These are phyloP conservation scores for Bradypodion pumilum DNA, from an alignment of 2,797 vertebrate genomes.

Conservation along the genomic window DNA sequence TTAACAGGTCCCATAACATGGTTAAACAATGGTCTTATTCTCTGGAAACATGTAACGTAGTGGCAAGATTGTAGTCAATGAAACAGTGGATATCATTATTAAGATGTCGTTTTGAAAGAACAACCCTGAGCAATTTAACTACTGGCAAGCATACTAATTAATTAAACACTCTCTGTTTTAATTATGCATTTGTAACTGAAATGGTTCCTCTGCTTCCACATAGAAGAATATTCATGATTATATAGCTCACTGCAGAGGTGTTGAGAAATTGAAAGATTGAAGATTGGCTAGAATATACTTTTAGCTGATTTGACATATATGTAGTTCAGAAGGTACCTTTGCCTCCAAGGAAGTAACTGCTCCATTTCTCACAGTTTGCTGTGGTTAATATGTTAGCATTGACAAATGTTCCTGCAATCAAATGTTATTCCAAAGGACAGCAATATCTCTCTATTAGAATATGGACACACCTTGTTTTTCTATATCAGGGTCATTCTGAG, in stretches of 20 bases:
- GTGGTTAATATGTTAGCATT: neutral
- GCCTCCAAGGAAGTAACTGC: neutral
- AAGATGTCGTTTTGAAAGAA: constrained; percentile 35
- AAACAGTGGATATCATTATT: constrained; percentile 57
- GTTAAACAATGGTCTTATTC: constrained; percentile 62
- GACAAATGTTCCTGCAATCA: neutral
- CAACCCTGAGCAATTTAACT: constrained; percentile 43
- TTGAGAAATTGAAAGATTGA: constrained; percentile 23
- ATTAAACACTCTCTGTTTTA: constrained; percentile 41
- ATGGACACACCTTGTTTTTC: no score
- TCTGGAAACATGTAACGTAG: constrained; percentile 44
- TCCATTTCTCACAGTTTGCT: neutral
- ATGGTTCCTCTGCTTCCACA: constrained; percentile 2
- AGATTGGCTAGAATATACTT: constrained; percentile 15
- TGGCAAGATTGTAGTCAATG: constrained; percentile 46
- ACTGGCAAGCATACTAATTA: constrained; percentile 48
- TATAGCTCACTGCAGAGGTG: constrained; percentile 5
- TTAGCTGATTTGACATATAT: constrained; percentile 19
- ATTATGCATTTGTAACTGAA: constrained; percentile 38
- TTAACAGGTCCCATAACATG: constrained; percentile 56
- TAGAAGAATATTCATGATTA: neutral
- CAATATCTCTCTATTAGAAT: no score
- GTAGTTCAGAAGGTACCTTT: neutral
- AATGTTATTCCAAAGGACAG: neutral
- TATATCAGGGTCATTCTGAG: no score